Base-by-base conservation (phyloP, 1,140 invertebrate species). In the Drosophila mojavensis region DNA sequence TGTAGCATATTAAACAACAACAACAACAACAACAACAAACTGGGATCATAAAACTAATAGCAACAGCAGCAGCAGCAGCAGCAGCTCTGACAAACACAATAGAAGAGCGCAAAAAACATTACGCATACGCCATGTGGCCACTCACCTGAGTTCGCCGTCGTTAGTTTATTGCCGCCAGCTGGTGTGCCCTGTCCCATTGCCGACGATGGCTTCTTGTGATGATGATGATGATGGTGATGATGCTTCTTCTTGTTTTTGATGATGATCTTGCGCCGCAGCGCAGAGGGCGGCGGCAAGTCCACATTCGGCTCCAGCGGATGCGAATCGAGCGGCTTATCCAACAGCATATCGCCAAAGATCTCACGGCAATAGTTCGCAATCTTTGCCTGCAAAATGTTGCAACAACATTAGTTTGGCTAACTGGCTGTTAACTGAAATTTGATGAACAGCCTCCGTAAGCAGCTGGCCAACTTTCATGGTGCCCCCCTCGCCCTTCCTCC, bases 201-300 rank as follows among this genome's bases (percentile, higher is more conserved):
- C 3, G 75, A 4, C 4, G 75, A 4, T 5, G 82, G 82, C 69
- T 92, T 92, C 79, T 92, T 92, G 78, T 95, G 94, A 73, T 93
- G 94, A 75, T 94, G 93, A 77, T 93, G 94, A 79, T 96, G 95
- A 91, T 97, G 96, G 72, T 97, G 96, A 84, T 96, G 96, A 92
- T 98, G 97, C 92, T 98, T 98, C 93, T 99, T 99, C 93, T 99
- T 99, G 91, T 99, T 99, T 93, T 99, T 99, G 66, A 99, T 98
- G 60, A 99, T 97, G 67, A 99, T 99, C 93, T 98, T 99, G 64
- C 97, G 94, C 81, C 96, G 97, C 26, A 99, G 91, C 48, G 96
- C 86, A 6, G 95, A 95, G 0, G 98, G 98, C 26, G 98, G 97
- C 15, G 98, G 98, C 62, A 99, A 93, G 53, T 96, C 94, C 71